Conservation (phyloP, 1,140 invertebrate genomes). For the Camponotus pennsylvanicus region DNA sequence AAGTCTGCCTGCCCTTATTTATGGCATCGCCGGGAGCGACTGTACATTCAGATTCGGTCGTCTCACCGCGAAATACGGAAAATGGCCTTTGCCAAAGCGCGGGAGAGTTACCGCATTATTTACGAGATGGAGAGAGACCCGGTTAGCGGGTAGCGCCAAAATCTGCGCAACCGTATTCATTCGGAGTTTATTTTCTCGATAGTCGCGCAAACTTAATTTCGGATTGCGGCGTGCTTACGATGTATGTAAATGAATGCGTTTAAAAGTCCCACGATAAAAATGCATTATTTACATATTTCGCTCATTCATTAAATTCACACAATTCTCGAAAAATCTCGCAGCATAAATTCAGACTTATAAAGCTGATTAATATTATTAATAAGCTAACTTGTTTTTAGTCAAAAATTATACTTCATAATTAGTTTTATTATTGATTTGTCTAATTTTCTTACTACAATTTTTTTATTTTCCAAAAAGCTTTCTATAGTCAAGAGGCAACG, state of each 20-base stretch:
- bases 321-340: neutral
- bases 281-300: neutral
- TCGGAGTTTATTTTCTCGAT: slow-evolving; percentile 29
- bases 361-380: neutral
- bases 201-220: slow-evolving; percentile 15
- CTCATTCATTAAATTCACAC: neutral
- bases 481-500: no score
- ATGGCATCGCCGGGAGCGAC: slow-evolving; percentile 79
- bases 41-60: slow-evolving; percentile 68
- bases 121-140: slow-evolving; percentile 62
- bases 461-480: neutral
- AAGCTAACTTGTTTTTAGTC: no score
- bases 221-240: slow-evolving; percentile 5
- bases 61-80: slow-evolving; percentile 21
- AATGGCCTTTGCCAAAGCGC: slow-evolving; percentile 45
- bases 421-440: neutral
- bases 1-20: slow-evolving; percentile 79
- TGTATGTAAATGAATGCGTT: slow-evolving; percentile 7
- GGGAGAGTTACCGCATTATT: slow-evolving; percentile 68
- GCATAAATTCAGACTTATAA: neutral
- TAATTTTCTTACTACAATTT: neutral
- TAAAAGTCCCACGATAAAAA: slow-evolving; percentile 21
- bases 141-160: slow-evolving; percentile 40
- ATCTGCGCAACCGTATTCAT: slow-evolving; percentile 27
- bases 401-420: neutral